A percentile compares a stretch with the other conserved stretches of the same genome.
Conservation (phyloP, 2,113 vertebrate species). For the Grallaria varia region DNA sequence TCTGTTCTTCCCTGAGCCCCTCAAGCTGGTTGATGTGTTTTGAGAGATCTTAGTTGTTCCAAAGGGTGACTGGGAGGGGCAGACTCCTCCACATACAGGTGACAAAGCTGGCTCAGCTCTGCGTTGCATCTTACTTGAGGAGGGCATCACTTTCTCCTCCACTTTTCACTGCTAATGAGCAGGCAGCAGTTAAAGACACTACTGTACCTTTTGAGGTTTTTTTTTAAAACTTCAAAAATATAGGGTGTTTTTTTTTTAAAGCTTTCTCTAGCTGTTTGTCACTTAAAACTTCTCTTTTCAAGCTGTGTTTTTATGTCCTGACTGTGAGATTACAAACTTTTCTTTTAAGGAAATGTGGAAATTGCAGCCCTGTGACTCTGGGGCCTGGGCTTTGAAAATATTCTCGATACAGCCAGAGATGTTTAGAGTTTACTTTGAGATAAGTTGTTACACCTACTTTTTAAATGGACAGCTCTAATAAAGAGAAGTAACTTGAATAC, state of each 20-base stretch:
- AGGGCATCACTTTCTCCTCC: not conserved
- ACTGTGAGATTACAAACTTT: not conserved
- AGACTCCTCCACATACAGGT: not conserved
- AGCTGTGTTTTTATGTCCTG: not conserved
- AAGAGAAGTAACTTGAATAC: not conserved
- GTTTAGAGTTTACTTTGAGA: slow-evolving; percentile 1
- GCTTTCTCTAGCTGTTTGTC: not conserved
- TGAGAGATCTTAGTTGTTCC: not conserved
- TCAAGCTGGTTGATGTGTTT: not conserved
- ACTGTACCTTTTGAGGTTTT: not conserved
- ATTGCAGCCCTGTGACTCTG: not conserved
- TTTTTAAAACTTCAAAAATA: not conserved
- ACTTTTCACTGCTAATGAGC: not conserved
- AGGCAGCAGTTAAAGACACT: not conserved
- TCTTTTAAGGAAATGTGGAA: not conserved
- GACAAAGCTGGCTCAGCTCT: not conserved
- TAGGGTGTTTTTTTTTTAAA: not conserved
- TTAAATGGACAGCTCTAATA: not conserved
- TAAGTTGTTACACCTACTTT: not conserved
- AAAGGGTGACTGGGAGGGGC: not conserved
- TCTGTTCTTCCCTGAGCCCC: not conserved
- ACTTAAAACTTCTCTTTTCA: not conserved
- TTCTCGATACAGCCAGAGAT: not conserved
- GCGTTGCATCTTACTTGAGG: not conserved
- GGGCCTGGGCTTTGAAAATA: not conserved